Percentiles rank a stretch among this genome's conserved stretches.
Conservation (phyloP, 1,140 invertebrate species). For the Drosophila simulans region DNA sequence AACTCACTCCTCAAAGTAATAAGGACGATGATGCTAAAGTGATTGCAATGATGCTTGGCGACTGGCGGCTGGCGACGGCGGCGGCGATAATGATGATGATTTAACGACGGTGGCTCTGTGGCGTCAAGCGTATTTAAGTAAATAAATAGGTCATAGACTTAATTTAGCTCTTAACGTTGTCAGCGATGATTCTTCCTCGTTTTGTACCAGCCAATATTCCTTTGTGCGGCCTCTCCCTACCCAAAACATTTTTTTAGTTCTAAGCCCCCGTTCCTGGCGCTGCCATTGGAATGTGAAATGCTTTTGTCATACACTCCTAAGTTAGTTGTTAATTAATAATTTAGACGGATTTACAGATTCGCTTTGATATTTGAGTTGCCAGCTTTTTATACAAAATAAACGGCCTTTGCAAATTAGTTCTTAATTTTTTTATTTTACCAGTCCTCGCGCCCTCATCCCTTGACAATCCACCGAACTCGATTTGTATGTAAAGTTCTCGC, state of each 20-base stretch:
- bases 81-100: slow-evolving; percentile 12
- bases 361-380: slow-evolving; percentile 58
- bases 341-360: slow-evolving; percentile 51
- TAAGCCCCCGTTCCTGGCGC: slow-evolving; percentile 62
- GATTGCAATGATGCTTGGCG: slow-evolving; percentile 69
- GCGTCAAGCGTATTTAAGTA: slow-evolving; percentile 74
- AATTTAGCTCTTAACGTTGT: slow-evolving; percentile 75
- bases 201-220: slow-evolving; percentile 45
- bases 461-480: slow-evolving; percentile 75
- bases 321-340: slow-evolving; percentile 75
- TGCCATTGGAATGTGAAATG: slow-evolving; percentile 66
- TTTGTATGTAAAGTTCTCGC: slow-evolving; percentile 27
- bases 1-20: slow-evolving; percentile 82
- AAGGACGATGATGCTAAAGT: slow-evolving; percentile 81
- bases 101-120: slow-evolving; percentile 51
- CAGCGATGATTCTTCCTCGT: slow-evolving; percentile 73
- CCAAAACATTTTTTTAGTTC: slow-evolving; percentile 73
- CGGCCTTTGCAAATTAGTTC: slow-evolving; percentile 59
- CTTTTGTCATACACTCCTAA: slow-evolving; percentile 78
- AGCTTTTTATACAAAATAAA: slow-evolving; percentile 62
- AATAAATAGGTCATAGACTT: slow-evolving; percentile 79
- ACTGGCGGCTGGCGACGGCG: slow-evolving; percentile 53
- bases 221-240: slow-evolving; percentile 17
- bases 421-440: slow-evolving; percentile 14
- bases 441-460: slow-evolving; percentile 22